Conservation (phyloP, 2,797 vertebrate genomes). For the Prunella strophiata region DNA sequence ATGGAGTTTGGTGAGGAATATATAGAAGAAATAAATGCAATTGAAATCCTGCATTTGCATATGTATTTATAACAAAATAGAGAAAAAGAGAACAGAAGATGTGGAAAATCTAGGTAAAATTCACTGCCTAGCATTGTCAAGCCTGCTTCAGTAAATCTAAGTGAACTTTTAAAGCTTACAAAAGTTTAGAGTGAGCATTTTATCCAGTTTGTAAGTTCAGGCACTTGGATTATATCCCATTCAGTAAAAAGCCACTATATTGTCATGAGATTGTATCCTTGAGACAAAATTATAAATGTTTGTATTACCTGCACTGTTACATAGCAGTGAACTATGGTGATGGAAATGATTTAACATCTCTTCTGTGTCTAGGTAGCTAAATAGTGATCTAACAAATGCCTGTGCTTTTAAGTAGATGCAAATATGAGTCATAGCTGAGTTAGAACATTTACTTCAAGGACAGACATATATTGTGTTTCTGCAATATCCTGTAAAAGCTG, state of each 20-base stretch:
- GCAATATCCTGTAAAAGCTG: conserved; percentile 28
- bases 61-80: neutral
- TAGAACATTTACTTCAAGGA: conserved; percentile 43
- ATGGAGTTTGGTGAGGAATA: neutral
- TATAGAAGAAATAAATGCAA: neutral
- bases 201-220: neutral
- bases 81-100: neutral
- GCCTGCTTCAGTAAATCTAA: neutral
- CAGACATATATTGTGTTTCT: conserved; percentile 6
- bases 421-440: conserved; percentile 43
- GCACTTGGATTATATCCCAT: neutral
- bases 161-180: neutral
- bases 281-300: neutral
- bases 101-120: neutral
- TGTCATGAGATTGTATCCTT: neutral
- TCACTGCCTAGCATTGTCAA: neutral
- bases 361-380: neutral
- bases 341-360: neutral
- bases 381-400: conserved; percentile 5
- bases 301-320: neutral
- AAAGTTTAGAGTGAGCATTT: neutral
- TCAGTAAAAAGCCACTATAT: neutral
- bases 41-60: neutral
- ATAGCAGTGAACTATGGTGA: neutral
- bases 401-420: conserved; percentile 4